A percentile compares a stretch with the other conserved stretches of the same genome.
Evolutionary conservation across 2,797 vertebrate species (phyloP).

Genomic region (Takifugu rubripes): DNA sequence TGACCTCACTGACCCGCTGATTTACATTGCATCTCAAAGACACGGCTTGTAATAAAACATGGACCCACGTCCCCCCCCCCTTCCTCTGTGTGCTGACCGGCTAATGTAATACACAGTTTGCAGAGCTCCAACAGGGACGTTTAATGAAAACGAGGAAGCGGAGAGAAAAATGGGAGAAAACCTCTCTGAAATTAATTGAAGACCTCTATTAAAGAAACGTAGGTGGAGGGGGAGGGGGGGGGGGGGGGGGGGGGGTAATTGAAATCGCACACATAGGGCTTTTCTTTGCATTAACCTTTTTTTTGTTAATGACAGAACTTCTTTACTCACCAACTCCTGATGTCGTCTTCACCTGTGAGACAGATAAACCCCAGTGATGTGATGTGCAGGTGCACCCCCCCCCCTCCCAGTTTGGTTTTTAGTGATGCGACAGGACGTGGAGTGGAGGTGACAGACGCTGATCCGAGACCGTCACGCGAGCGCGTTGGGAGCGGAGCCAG

Average conservation of each 20-base stretch:
- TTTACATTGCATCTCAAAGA: slow-evolving; percentile 68
- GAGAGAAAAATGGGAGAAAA: slow-evolving; percentile 59
- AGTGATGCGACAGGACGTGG: slow-evolving; percentile 46
- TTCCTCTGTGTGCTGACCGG: slow-evolving; percentile 50
- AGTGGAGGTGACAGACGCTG: slow-evolving; percentile 44
- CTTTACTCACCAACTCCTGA: slow-evolving; percentile 44
- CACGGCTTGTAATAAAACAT: slow-evolving; percentile 63
- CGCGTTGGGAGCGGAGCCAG: slow-evolving; percentile 39
- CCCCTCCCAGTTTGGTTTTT: slow-evolving; percentile 25
- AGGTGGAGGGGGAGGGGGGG: slow-evolving; percentile 41
- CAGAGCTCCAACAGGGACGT: slow-evolving; percentile 60
- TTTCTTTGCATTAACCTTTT: slow-evolving; percentile 42
- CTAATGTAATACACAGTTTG: slow-evolving; percentile 53
- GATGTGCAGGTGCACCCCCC: slow-evolving; percentile 28
- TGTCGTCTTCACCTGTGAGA: slow-evolving; percentile 26
- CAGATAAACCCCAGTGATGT: slow-evolving; percentile 20
- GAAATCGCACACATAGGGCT: slow-evolving; percentile 57
- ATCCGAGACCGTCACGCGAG: slow-evolving; percentile 39
- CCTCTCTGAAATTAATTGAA: slow-evolving; percentile 65
- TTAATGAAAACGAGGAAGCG: slow-evolving; percentile 66
- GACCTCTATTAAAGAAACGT: slow-evolving; percentile 68
- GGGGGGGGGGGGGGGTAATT: slow-evolving; percentile 49
- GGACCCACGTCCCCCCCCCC: slow-evolving; percentile 37
- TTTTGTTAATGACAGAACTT: slow-evolving; percentile 33
- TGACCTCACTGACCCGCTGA: slow-evolving; percentile 66